phyloP scores from a whole-genome alignment of 2,888 invertebrate genomes.

The Platypus cylindrus region DNA sequence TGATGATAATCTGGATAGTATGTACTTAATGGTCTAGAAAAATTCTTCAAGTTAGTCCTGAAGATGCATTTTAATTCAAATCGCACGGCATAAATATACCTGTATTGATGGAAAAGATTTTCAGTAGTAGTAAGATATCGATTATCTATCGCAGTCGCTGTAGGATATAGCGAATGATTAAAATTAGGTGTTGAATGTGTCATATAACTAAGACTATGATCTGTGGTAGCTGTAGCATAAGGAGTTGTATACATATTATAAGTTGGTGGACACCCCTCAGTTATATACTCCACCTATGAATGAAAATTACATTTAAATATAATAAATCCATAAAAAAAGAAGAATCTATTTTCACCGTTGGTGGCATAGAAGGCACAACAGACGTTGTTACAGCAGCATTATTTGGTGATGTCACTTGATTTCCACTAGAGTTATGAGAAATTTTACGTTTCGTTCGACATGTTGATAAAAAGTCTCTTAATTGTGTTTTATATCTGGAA shows the following conservation, averaged over 20 bases:
- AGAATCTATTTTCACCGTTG: constrained; percentile 21
- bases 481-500: constrained; percentile 77
- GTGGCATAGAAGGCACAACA: constrained; percentile 41
- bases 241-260: constrained; percentile 52
- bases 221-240: constrained; percentile 56
- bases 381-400: constrained; percentile 33
- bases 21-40: constrained; percentile 71
- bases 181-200: constrained; percentile 50
- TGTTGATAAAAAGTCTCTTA: constrained; percentile 84
- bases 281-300: constrained; percentile 49
- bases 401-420: constrained; percentile 35
- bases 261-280: constrained; percentile 52
- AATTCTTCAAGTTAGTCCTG: too few relatives aligned
- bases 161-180: constrained; percentile 47
- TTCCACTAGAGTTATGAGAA: constrained; percentile 29
- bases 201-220: constrained; percentile 50
- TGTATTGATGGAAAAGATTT: constrained; percentile 81
- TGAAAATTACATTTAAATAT: background rate
- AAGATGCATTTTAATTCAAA: constrained; percentile 1
- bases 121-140: constrained; percentile 63
- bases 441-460: constrained; percentile 49
- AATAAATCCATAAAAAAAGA: background rate
- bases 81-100: too few relatives aligned
- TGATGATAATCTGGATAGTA: constrained; percentile 72
- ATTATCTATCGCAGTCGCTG: constrained; percentile 40